Evolutionary conservation across 2,797 vertebrate species (phyloP).

Genomic region (Spinibarbus caldwelli): DNA sequence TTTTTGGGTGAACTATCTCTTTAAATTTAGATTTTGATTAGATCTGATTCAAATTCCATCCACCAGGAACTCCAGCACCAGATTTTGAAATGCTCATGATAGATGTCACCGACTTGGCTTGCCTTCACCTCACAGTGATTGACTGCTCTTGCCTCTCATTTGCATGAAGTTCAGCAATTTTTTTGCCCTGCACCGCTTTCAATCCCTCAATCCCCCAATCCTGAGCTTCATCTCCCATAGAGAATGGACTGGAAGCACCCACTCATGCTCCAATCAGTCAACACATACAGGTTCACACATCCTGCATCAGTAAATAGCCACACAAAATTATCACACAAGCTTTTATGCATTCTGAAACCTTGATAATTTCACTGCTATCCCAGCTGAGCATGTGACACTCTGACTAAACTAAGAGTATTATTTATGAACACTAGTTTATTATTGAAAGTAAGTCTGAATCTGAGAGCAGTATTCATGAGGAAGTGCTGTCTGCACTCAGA

Average conservation of each 20-base stretch:
- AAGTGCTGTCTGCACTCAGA: not conserved
- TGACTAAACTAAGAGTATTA: constrained; percentile 6
- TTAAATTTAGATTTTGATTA: not conserved
- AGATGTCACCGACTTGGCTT: not conserved
- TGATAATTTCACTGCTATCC: not conserved
- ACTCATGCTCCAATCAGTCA: not conserved
- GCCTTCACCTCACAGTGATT: constrained; percentile 11
- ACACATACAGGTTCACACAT: not conserved
- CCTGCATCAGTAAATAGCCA: not conserved
- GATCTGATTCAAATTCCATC: not conserved
- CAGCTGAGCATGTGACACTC: not conserved
- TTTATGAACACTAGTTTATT: constrained; percentile 14
- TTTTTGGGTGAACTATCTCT: not conserved
- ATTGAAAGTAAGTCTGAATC: not conserved
- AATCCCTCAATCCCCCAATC: not conserved
- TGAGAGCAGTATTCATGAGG: constrained; percentile 21
- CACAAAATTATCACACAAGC: not conserved
- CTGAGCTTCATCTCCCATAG: not conserved
- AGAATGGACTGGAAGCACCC: not conserved
- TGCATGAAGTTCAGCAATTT: not conserved
- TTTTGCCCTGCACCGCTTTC: not conserved
- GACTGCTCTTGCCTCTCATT: not conserved
- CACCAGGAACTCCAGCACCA: not conserved
- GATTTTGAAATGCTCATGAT: not conserved
- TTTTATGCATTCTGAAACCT: not conserved